phyloP scores from a whole-genome alignment of 2,113 vertebrate genomes.

The Bufo gargarizans region DNA sequence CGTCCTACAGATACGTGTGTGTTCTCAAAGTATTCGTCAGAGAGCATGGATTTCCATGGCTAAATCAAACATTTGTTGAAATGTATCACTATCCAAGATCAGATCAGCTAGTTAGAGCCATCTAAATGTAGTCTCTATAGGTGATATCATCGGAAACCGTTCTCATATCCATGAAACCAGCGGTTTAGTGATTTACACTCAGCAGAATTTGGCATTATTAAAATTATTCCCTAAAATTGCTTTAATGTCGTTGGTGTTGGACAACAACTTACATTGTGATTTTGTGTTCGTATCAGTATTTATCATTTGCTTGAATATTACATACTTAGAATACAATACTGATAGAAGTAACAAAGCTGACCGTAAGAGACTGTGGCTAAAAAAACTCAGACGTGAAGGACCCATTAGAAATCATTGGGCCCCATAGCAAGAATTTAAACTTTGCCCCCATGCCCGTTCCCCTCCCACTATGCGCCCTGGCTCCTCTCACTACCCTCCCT shows the following conservation, averaged over 20 bases:
- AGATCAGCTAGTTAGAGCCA: not conserved
- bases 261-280: not conserved
- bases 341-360: constrained; percentile 15
- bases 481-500: no score
- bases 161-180: not conserved
- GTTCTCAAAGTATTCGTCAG: not conserved
- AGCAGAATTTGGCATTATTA: not conserved
- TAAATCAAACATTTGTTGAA: not conserved
- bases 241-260: not conserved
- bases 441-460: no score
- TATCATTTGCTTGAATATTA: not conserved
- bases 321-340: not conserved
- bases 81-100: not conserved
- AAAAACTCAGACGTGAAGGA: not conserved
- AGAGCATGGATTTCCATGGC: not conserved
- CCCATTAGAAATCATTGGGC: no score
- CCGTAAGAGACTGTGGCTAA: not conserved
- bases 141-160: not conserved
- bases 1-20: not conserved
- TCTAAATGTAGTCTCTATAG: no score
- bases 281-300: not conserved
- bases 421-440: no score
- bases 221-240: not conserved
- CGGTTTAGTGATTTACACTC: not conserved
- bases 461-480: no score